These are phyloP conservation scores for Mizuhopecten yessoensis DNA, from an alignment of 1,140 invertebrate genomes.

Conservation along the genomic window DNA sequence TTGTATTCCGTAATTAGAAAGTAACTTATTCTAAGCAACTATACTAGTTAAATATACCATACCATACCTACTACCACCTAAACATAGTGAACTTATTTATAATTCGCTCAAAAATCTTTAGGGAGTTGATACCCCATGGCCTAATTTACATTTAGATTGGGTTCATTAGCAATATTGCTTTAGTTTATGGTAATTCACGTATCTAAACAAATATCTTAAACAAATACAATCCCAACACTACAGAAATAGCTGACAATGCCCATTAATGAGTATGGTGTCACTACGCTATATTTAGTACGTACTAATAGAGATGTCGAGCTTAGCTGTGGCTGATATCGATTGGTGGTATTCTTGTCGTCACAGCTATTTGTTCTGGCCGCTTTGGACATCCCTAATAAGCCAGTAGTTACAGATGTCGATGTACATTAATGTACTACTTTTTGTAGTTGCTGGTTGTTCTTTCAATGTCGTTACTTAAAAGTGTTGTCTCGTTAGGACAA, in stretches of 20 bases:
- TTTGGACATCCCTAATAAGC: not conserved
- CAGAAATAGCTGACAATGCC: not conserved
- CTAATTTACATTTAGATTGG: too few relatives aligned
- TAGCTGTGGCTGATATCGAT: not conserved
- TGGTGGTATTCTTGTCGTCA: not conserved
- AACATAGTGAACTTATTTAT: too few relatives aligned
- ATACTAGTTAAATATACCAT: too few relatives aligned
- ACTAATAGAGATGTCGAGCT: not conserved
- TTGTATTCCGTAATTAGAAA: too few relatives aligned
- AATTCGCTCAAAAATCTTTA: too few relatives aligned
- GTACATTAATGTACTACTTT: too few relatives aligned
- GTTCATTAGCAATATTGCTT: not conserved
- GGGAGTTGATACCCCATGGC: too few relatives aligned
- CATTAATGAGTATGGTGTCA: not conserved
- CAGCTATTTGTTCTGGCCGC: not conserved
- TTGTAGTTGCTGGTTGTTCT: too few relatives aligned
- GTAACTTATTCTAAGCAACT: too few relatives aligned
- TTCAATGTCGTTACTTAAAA: not conserved
- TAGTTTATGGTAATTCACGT: not conserved
- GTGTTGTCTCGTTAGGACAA: not conserved
- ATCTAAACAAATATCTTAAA: not conserved
- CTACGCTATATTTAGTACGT: not conserved
- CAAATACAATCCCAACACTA: not conserved
- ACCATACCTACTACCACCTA: too few relatives aligned
- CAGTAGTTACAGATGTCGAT: not conserved